Percentiles rank a stretch among this genome's conserved stretches.
Conservation (phyloP, 2,113 vertebrate species). For the Macheiramphus alcinus region DNA sequence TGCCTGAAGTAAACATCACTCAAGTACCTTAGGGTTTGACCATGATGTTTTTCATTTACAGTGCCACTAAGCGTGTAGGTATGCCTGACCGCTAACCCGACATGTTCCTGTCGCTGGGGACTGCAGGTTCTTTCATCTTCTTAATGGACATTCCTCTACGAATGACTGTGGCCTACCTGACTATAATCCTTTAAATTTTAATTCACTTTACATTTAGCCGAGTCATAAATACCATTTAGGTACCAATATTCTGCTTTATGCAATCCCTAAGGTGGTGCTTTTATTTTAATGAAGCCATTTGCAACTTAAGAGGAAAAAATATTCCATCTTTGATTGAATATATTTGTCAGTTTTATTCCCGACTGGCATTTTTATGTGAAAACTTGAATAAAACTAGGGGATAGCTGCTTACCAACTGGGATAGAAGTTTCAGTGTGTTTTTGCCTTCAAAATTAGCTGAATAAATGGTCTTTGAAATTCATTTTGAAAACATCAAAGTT, state of each 20-base stretch:
- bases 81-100: conserved; percentile 67
- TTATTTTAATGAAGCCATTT: conserved; percentile 99
- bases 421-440: conserved; percentile 77
- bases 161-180: conserved; percentile 94
- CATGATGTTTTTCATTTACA: conserved; percentile 71
- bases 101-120: conserved; percentile 76
- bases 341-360: conserved; percentile 96
- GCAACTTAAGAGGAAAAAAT: conserved; percentile 90
- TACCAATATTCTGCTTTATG: conserved; percentile 88
- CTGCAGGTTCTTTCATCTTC: conserved; percentile 86
- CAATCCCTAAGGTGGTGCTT: conserved; percentile 92
- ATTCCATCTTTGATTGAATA: conserved; percentile 87
- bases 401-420: conserved; percentile 76
- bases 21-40: conserved; percentile 19
- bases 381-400: conserved; percentile 83
- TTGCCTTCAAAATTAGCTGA: conserved; percentile 72
- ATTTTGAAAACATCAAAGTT: conserved; percentile 73
- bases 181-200: conserved; percentile 98
- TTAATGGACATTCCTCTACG: conserved; percentile 91
- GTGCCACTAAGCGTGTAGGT: conserved; percentile 73
- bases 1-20: conserved; percentile 63
- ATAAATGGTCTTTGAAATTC: conserved; percentile 74
- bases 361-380: conserved; percentile 89
- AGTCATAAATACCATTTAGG: conserved; percentile 99
- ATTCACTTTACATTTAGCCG: conserved; percentile 98